These are phyloP conservation scores for Eledone cirrhosa DNA, from an alignment of 2,888 invertebrate genomes.

Conservation along the genomic window DNA sequence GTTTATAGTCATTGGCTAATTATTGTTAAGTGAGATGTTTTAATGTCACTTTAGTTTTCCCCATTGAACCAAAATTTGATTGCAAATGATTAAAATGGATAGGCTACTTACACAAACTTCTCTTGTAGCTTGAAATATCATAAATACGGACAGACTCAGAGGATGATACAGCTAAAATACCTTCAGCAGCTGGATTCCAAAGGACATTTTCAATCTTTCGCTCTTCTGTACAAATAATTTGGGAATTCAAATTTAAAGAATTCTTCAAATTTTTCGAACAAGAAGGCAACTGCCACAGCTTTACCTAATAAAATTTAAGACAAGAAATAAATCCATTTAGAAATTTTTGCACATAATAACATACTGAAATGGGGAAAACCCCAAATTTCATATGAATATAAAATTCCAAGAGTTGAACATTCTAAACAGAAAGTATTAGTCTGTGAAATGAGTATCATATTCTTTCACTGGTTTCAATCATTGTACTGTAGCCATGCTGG, in stretches of 20 bases:
- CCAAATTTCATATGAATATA: no score
- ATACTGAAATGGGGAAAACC: no score
- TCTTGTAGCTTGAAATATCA: constrained; percentile 73
- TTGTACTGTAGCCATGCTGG: no score
- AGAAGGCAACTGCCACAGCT: constrained; percentile 88
- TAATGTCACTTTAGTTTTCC: neutral
- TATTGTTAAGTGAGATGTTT: no score
- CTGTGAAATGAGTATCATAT: no score
- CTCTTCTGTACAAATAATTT: constrained; percentile 76
- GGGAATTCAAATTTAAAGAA: constrained; percentile 72
- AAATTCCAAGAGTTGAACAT: no score
- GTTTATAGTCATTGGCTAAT: no score
- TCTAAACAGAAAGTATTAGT: no score
- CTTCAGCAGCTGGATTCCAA: constrained; percentile 91
- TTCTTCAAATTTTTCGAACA: constrained; percentile 71
- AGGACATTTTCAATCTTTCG: constrained; percentile 84
- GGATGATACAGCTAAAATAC: constrained; percentile 85
- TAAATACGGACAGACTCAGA: constrained; percentile 84
- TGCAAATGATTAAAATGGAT: neutral
- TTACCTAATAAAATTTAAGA: constrained; percentile 72
- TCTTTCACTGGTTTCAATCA: no score
- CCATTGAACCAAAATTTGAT: neutral
- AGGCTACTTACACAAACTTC: constrained; percentile 43
- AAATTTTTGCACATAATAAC: neutral
- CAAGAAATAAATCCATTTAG: neutral